These are phyloP conservation scores for Cyanoderma ruficeps DNA, from an alignment of 2,113 vertebrate genomes.

Conservation along the genomic window DNA sequence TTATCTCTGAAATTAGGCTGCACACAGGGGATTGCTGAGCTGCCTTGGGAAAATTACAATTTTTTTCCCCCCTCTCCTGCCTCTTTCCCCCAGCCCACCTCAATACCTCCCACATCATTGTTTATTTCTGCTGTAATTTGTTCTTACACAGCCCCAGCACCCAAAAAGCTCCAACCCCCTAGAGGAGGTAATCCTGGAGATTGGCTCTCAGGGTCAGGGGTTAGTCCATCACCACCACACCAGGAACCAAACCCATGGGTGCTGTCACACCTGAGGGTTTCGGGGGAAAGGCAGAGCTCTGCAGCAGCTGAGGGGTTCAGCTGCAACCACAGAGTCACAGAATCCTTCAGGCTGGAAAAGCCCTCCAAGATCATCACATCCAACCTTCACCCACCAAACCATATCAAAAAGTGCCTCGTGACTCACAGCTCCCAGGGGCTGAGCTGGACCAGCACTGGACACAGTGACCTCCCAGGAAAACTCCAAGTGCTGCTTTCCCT, in stretches of 20 bases:
- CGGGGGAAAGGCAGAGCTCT: background rate
- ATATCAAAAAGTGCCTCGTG: fast-evolving
- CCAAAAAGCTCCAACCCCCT: background rate
- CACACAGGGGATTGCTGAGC: background rate
- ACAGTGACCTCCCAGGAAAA: background rate
- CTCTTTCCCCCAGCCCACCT: background rate
- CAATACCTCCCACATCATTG: fast-evolving
- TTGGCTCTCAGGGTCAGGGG: background rate
- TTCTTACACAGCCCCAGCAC: background rate
- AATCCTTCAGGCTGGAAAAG: background rate
- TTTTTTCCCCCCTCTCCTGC: background rate
- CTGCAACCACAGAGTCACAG: background rate
- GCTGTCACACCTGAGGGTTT: background rate
- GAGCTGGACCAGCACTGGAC: background rate
- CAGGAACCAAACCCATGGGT: fast-evolving
- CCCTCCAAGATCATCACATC: background rate
- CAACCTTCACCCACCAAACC: background rate
- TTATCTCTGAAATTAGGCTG: background rate
- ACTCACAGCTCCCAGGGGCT: background rate
- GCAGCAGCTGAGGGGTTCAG: background rate
- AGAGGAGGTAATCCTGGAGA: background rate
- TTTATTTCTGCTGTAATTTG: background rate
- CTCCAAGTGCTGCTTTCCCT: background rate
- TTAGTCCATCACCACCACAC: too few species aligned
- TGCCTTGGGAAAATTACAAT: background rate